These are phyloP conservation scores for Neolamprologus longior DNA, from an alignment of 2,113 vertebrate genomes.

Conservation along the genomic window DNA sequence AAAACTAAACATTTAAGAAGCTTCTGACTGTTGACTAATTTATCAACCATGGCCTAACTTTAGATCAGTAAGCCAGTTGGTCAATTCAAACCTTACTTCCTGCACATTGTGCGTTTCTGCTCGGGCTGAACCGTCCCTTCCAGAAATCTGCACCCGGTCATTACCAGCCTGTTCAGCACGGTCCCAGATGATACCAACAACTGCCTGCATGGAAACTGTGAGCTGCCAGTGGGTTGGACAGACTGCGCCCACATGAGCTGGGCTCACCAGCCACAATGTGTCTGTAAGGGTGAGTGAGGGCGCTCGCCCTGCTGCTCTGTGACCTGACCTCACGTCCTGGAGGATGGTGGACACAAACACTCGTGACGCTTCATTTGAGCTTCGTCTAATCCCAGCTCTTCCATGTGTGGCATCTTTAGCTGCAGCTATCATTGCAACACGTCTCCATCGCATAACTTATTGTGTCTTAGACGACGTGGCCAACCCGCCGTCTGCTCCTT, in stretches of 20 bases:
- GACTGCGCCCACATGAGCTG: neutral
- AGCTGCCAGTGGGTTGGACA: neutral
- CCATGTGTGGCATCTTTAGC: neutral
- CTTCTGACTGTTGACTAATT: neutral
- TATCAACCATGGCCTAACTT: rapidly evolving
- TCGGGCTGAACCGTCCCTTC: neutral
- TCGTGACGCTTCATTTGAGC: neutral
- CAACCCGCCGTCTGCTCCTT: neutral
- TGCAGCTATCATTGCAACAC: neutral
- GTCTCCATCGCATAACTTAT: neutral
- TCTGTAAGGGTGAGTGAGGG: neutral
- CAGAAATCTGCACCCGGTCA: slow-evolving; percentile 5
- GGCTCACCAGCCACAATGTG: neutral
- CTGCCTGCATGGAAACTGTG: slow-evolving; percentile 26
- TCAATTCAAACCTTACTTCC: neutral
- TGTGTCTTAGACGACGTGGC: neutral
- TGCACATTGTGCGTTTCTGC: neutral
- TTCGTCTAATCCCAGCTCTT: neutral
- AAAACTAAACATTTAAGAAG: neutral
- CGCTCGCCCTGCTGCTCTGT: neutral
- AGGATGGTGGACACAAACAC: neutral
- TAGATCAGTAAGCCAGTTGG: neutral
- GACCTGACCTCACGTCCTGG: neutral
- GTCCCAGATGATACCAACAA: neutral
- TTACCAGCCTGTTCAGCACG: neutral